Conservation (phyloP, 2,888 invertebrate genomes). For the Hydrotaea cyrtoneurina region DNA sequence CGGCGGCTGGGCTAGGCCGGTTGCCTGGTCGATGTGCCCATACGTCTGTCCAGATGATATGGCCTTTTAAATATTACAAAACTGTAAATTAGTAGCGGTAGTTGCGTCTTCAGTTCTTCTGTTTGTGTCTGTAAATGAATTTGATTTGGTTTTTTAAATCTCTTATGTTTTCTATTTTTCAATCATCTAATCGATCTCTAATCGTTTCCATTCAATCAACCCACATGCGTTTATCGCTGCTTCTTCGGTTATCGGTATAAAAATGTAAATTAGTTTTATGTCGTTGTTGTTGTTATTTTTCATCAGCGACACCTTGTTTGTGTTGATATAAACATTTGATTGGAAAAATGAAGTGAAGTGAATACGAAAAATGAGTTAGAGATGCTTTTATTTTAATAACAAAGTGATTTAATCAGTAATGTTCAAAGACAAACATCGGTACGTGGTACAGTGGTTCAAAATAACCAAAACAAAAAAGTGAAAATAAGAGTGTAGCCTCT, state of each 20-base stretch:
- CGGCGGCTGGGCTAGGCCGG: no score
- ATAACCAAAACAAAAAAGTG: not conserved
- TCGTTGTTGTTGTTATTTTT: not conserved
- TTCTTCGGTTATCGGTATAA: not conserved
- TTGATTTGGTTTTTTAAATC: not conserved
- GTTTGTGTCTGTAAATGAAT: slow-evolving; percentile 2
- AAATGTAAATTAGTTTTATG: slow-evolving; percentile 2
- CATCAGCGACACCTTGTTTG: not conserved
- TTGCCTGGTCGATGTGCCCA: not conserved
- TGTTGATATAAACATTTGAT: slow-evolving; percentile 2
- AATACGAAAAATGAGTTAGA: not conserved
- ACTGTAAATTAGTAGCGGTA: not conserved
- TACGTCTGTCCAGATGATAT: not conserved
- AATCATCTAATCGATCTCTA: not conserved
- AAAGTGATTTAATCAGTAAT: slow-evolving; percentile 13
- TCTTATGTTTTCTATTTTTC: slow-evolving; percentile 7
- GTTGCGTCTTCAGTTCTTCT: not conserved
- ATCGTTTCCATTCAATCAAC: slow-evolving; percentile 4
- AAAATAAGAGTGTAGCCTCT: no score
- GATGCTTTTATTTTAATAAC: not conserved
- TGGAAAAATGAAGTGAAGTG: not conserved
- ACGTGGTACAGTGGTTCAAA: not conserved
- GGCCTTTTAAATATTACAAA: not conserved
- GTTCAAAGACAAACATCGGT: not conserved
- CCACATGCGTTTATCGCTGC: not conserved